Base-by-base conservation (phyloP, 2,888 invertebrate species). In the Furcula furcula region DNA sequence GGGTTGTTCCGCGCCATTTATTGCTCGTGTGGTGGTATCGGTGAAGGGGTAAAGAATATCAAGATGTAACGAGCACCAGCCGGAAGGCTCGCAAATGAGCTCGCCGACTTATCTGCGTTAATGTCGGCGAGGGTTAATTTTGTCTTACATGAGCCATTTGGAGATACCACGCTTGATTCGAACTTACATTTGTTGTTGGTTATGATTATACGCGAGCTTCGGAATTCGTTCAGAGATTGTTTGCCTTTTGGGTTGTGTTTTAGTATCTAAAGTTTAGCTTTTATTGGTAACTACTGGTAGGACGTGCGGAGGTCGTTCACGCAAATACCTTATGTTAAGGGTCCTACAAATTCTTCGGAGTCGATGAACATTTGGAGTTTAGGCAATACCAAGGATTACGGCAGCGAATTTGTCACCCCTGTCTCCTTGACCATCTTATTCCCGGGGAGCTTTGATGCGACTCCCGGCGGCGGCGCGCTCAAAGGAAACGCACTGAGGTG, bases 1-100 rank as follows among this genome's bases (percentile, higher is more conserved):
- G 66, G 69, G 74, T 81, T 80, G 79, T 88, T 88, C 88, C 88
- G 74, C 86, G 82, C 88, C 87, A 88, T 88, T 88, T 87, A 88
- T 87, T 84, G 88, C 85, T 86, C 83, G 84, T 85, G 86, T 85
- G 85, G 86, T 79, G 72, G 81, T 80, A 81, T 82, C 85, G 83
- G 83, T 66, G 76, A 85, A 86, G 86, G 85, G 87, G 86, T 86
- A 87, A 87, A 88, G 87, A 88, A 87, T 87, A 88, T 88, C 86
- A 84, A 87, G 87, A 87, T 87, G 83, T 83, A 86, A 82, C 85
- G 82, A 82, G 79, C 83, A 56, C 72, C 78, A 76, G 84, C 85
- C 87, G 86, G 86, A 86, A 87, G 87, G 86, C 85, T 78, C 84
- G 86, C 87, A 88, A 88, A 87, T 88, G 87, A 88, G 88, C 88